phyloP scores from a whole-genome alignment of 2,113 vertebrate species.

The Egretta garzetta region DNA sequence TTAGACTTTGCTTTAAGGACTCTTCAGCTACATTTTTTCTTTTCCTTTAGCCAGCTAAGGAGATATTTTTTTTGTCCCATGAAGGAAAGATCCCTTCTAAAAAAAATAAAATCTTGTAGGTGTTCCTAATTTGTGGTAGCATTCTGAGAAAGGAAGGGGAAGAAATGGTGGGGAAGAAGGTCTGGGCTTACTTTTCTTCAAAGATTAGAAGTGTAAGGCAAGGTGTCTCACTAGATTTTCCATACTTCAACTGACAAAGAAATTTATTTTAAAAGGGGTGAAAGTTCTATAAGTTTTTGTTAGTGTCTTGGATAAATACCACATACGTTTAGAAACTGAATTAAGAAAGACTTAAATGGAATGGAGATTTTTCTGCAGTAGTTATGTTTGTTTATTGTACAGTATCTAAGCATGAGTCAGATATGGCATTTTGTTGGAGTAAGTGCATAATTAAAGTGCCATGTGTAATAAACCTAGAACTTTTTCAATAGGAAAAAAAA shows the following conservation, averaged over 20 bases:
- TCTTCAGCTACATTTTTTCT: background rate
- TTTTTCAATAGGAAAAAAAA: background rate
- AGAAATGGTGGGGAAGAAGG: background rate
- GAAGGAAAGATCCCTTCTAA: background rate
- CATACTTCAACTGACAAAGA: background rate
- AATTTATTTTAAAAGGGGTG: background rate
- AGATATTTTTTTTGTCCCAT: background rate
- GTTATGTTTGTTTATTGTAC: background rate
- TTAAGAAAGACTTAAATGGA: background rate
- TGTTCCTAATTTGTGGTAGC: background rate
- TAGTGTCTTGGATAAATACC: background rate
- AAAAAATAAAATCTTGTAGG: background rate
- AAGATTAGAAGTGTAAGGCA: background rate
- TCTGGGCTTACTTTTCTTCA: background rate
- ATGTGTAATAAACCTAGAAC: background rate
- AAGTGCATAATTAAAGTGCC: constrained; percentile 31
- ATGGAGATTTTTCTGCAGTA: background rate
- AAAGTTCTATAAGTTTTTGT: background rate
- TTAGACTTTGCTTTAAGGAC: background rate
- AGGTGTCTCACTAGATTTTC: background rate
- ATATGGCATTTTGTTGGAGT: background rate
- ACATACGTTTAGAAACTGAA: background rate
- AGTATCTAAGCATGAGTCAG: background rate
- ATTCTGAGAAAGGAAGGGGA: background rate
- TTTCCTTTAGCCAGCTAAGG: background rate